A percentile compares a stretch with the other conserved stretches of the same genome.
These are phyloP conservation scores for Epinephelus moara DNA, from an alignment of 2,113 vertebrate genomes.

Conservation along the genomic window DNA sequence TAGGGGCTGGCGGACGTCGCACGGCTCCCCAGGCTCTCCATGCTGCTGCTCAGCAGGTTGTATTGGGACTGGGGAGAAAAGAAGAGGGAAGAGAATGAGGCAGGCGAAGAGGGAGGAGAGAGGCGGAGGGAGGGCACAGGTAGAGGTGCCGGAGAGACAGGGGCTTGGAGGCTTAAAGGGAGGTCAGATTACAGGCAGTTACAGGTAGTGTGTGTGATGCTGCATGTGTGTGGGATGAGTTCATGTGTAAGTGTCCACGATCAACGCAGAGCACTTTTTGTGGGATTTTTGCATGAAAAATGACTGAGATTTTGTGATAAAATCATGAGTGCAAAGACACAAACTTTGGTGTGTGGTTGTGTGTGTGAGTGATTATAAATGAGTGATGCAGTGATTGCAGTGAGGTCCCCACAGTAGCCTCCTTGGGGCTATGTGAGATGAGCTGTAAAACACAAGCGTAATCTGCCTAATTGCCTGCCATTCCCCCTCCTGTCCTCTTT, in stretches of 20 bases:
- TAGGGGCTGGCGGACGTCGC: constrained; percentile 95
- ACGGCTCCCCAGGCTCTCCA: constrained; percentile 95
- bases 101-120: constrained; percentile 79
- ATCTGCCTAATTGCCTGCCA: constrained; percentile 81
- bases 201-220: constrained; percentile 1
- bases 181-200: constrained; percentile 89
- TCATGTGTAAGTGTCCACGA: constrained; percentile 9
- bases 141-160: constrained; percentile 80
- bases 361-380: constrained; percentile 10
- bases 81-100: constrained; percentile 81
- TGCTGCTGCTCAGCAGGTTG: constrained; percentile 98
- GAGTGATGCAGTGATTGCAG: constrained; percentile 19
- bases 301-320: neutral
- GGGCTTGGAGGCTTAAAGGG: constrained; percentile 75
- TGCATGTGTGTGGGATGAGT: neutral
- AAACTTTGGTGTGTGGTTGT: neutral
- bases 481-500: constrained; percentile 49
- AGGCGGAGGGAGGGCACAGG: constrained; percentile 85
- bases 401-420: constrained; percentile 49
- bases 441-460: constrained; percentile 79
- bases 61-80: constrained; percentile 94
- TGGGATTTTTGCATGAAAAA: constrained; percentile 15
- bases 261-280: neutral
- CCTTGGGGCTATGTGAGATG: constrained; percentile 58
- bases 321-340: neutral